phyloP scores from a whole-genome alignment of 2,888 invertebrate genomes.

The Quadroppia sp. region DNA sequence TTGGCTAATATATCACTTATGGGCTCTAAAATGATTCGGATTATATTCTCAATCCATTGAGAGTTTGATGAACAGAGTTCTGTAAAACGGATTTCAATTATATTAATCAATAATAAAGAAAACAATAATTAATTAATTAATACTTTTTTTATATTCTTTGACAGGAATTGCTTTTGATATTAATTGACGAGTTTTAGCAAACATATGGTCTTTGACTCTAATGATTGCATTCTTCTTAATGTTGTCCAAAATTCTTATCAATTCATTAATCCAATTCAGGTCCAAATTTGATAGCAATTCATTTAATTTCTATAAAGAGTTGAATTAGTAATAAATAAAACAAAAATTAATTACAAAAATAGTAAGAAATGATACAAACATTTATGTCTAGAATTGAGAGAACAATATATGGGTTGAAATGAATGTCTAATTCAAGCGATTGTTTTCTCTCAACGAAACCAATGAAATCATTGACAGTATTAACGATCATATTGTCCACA shows the following conservation, averaged over 20 bases:
- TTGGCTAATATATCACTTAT: background rate
- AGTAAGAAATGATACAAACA: background rate
- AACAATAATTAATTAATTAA: background rate
- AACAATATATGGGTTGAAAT: background rate
- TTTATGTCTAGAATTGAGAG: constrained; percentile 6
- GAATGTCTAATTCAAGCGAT: background rate
- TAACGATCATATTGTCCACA: background rate
- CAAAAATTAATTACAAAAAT: background rate
- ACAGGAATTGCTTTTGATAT: background rate
- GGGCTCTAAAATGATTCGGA: background rate
- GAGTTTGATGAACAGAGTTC: constrained; percentile 6
- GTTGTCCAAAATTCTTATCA: background rate
- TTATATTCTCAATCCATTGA: constrained; percentile 14
- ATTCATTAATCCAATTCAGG: background rate
- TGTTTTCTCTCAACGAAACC: background rate
- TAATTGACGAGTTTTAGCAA: background rate
- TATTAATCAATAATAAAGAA: too few relatives aligned
- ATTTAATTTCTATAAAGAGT: constrained; percentile 8
- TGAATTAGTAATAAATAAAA: background rate
- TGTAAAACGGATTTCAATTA: background rate
- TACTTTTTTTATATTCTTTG: constrained; percentile 29
- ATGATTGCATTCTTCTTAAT: background rate
- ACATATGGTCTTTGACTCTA: background rate
- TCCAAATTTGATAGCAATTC: constrained; percentile 7
- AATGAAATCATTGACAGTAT: background rate